Evolutionary conservation across 2,888 invertebrate species (phyloP).

Genomic region (Criorhina ranunculi): DNA sequence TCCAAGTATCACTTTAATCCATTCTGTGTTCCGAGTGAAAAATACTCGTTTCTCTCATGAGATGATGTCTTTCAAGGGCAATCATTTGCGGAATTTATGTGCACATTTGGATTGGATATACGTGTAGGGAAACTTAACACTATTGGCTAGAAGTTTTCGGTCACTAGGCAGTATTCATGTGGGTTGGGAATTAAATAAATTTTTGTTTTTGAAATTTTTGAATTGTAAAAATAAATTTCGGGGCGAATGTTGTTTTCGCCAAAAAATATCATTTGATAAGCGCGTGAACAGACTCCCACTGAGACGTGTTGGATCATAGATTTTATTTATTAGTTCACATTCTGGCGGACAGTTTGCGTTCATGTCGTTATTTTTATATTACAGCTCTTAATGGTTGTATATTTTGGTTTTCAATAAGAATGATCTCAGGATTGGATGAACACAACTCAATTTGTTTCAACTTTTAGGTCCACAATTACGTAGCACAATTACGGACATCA

Average conservation of each 20-base stretch:
- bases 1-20: not conserved
- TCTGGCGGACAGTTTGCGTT: constrained; percentile 9
- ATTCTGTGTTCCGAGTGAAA: not conserved
- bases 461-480: too few relatives aligned
- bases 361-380: constrained; percentile 23
- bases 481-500: too few relatives aligned
- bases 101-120: constrained; percentile 39
- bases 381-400: not conserved
- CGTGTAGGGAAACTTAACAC: constrained; percentile 18
- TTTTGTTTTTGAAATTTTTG: constrained; percentile 4
- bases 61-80: not conserved
- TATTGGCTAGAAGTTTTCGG: constrained; percentile 57
- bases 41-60: not conserved
- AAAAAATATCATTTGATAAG: constrained; percentile 9
- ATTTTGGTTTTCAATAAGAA: too few relatives aligned
- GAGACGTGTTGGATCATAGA: not conserved
- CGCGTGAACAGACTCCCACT: constrained; percentile 33
- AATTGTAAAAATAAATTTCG: constrained; percentile 11
- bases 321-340: constrained; percentile 13
- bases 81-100: constrained; percentile 8
- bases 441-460: too few relatives aligned
- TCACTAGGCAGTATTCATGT: constrained; percentile 8
- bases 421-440: too few relatives aligned
- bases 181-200: not conserved
- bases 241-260: constrained; percentile 5